Percentiles rank a stretch among this genome's conserved stretches.
Evolutionary conservation across 2,113 vertebrate genomes (phyloP).

Genomic region (Serilophus lunatus): DNA sequence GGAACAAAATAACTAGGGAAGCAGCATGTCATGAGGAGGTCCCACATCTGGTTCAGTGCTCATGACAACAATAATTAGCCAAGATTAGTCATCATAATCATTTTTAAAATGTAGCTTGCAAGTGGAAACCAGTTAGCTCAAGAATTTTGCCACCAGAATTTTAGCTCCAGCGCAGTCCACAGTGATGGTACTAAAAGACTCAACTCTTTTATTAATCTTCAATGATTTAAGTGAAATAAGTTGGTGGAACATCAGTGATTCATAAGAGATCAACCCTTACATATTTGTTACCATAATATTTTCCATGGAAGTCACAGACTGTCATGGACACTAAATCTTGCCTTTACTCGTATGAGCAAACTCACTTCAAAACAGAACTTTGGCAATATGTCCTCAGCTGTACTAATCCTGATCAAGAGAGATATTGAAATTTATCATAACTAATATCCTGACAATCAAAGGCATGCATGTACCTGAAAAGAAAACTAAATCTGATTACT

Average conservation of each 20-base stretch:
- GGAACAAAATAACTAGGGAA: slow-evolving; percentile 34
- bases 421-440: not conserved
- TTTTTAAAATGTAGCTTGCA: slow-evolving; percentile 58
- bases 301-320: not conserved
- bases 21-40: slow-evolving; percentile 17
- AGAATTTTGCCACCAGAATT: slow-evolving; percentile 32
- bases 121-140: slow-evolving; percentile 20
- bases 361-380: not conserved
- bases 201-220: not conserved
- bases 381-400: not conserved
- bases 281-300: not conserved
- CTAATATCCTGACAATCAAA: not conserved
- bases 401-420: not conserved
- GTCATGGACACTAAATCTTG: not conserved
- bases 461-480: not conserved
- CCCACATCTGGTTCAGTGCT: not conserved
- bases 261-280: not conserved
- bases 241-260: not conserved
- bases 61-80: slow-evolving; percentile 50
- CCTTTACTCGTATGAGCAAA: not conserved
- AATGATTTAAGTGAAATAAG: not conserved
- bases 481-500: not conserved
- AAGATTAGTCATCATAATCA: slow-evolving; percentile 49
- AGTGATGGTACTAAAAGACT: not conserved
- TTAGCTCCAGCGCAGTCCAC: not conserved